Base-by-base conservation (phyloP, 2,888 invertebrate species). In the Dryocosmus kuriphilus region DNA sequence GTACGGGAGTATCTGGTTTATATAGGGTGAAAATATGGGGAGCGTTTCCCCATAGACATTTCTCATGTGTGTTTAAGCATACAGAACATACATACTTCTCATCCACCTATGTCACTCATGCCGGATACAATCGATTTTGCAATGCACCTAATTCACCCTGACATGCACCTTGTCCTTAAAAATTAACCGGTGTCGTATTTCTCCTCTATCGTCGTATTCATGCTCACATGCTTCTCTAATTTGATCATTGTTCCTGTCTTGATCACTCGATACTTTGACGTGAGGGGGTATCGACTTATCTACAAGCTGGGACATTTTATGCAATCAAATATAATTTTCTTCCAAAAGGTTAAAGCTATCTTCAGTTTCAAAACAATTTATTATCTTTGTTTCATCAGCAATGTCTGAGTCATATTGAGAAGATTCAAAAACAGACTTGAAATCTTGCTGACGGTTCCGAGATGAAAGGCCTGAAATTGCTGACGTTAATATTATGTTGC, bases 401-500 rank as follows among this genome's bases (percentile, higher is more conserved):
- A 9, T 9, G 22, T 16, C 16, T 27, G 60, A 60, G 27, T 24
- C 22, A 60, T 2, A 24, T 60, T 62, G n/a, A 9, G 62, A 32
- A 62, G 62, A 32, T 62, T 67, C 19, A 46, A 30, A 67, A 67
- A 41, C 27, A 41, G 46, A 41, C 27, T 30, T 27, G 27, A 71
- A 51, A 46, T 51, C 24, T n/a, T 30, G 71, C 71, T 71, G 71
- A 71, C 32, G 30, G 60, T 63, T 79, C 65, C 27, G 46, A 51
- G 71, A 63, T 32, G 35, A 30, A 57, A 73, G 57, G 76, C 57
- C 32, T 73, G 57, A 81, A 79, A 55, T 80, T 55, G 77, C 71
- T 79, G 79, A 81, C 79, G 74, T 65, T 71, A 74, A 77, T 77
- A 82, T 82, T 73, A 61, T 77, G 77, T 77, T 63, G 74, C 60